phyloP scores from a whole-genome alignment of 2,888 invertebrate species.

The Clistopyga incitator region DNA sequence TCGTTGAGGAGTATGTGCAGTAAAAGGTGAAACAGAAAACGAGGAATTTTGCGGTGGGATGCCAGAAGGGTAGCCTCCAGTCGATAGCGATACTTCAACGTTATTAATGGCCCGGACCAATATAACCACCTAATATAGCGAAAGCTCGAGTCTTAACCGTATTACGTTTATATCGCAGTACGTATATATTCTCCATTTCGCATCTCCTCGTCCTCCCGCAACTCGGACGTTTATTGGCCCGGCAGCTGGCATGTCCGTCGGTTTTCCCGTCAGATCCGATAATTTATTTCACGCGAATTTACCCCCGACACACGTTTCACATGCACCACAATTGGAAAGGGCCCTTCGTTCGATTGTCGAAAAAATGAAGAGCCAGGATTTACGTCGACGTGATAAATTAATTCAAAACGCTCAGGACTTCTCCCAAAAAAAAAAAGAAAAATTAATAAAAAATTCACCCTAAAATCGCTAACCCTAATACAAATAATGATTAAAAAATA shows the following conservation, averaged over 20 bases:
- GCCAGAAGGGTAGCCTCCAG: constrained; percentile 58
- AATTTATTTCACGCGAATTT: constrained; percentile 63
- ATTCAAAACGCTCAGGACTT: no score
- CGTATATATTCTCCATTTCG: constrained; percentile 25
- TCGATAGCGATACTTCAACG: constrained; percentile 78
- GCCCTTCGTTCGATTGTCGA: constrained; percentile 14
- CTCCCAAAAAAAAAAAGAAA: no score
- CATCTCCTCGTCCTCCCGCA: constrained; percentile 30
- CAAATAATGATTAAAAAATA: no score
- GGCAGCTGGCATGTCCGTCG: constrained; percentile 49
- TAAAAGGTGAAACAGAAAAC: constrained; percentile 36
- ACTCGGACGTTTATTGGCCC: constrained; percentile 67
- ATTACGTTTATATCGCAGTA: constrained; percentile 63
- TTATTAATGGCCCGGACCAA: constrained; percentile 80
- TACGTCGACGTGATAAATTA: constrained; percentile 47
- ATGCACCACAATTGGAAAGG: constrained; percentile 3
- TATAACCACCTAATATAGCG: constrained; percentile 79
- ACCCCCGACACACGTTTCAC: constrained; percentile 14
- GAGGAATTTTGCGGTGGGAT: constrained; percentile 43
- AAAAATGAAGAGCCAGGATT: constrained; percentile 30
- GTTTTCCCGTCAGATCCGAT: constrained; percentile 41
- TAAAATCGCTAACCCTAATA: no score
- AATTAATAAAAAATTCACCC: no score
- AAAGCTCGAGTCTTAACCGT: constrained; percentile 70
- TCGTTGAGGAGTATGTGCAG: constrained; percentile 14